Evolutionary conservation across 1,140 invertebrate species (phyloP).

Genomic region (Maconellicoccus hirsutus): DNA sequence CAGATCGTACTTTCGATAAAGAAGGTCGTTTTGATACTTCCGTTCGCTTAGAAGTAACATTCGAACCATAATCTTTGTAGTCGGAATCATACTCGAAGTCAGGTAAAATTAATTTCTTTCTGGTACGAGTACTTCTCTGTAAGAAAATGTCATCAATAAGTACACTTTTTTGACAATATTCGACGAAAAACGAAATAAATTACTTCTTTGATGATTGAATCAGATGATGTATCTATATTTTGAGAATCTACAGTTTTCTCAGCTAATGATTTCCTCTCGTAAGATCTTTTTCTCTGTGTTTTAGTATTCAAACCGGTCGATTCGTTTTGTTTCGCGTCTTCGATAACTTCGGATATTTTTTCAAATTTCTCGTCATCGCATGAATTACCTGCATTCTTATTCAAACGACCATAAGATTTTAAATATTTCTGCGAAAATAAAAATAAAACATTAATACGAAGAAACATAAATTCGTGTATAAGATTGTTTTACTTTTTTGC

Average conservation of each 20-base stretch:
- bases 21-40: not conserved
- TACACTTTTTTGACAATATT: too few species aligned
- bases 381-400: not conserved
- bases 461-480: not conserved
- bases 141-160: not conserved
- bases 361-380: not conserved
- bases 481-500: not conserved
- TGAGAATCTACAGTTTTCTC: too few species aligned
- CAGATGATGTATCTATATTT: too few species aligned
- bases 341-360: not conserved
- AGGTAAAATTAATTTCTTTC: constrained; percentile 11
- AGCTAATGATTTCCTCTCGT: not conserved
- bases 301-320: too few species aligned
- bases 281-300: too few species aligned
- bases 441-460: not conserved
- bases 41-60: not conserved
- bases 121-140: not conserved
- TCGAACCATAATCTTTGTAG: not conserved
- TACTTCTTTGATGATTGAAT: not conserved
- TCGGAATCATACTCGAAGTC: not conserved
- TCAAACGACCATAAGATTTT: not conserved
- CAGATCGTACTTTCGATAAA: not conserved
- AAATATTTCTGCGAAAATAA: not conserved
- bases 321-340: not conserved
- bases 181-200: too few species aligned